Base-by-base conservation (phyloP, 2,113 vertebrate genomes). In the Callipepla californica region DNA sequence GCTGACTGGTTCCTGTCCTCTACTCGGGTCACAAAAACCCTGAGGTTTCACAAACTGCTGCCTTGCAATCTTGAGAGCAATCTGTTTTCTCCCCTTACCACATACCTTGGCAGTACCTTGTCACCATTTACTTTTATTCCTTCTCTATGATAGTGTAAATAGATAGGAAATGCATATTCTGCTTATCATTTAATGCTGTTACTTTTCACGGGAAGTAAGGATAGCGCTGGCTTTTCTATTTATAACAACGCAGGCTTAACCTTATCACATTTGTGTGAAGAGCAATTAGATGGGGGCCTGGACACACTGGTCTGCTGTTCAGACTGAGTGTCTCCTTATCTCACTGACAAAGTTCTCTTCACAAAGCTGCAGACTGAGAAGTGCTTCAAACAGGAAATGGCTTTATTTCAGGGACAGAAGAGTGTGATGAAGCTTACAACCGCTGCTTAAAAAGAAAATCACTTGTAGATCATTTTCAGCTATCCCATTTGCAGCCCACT, bases 281-380 rank as follows among this genome's bases (percentile, higher is more conserved):
- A 50, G 45, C 30, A 22, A 2, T 87, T 73, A 79, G 66, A 25
- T 47, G 32, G 32, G 19, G 20, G 5, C 30, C 44, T 69, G 32
- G 21, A 13, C 11, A 13, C 0, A 1, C 40, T 19, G 47, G 42
- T 72, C 0, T 78, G 7, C 72, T 68, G 30, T 45, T 61, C 34
- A 59, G 10, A 47, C 51, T 0, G 0, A 34, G 48, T 45, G 15
- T 79, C 5, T 50, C 36, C 30, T 66, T 78, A 25, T 17, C 11
- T 53, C 21, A n/a, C 40, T 80, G 68, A 30, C 30, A 55, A 77
- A 80, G 25, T 83, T 77, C 6, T 50, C 63, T 70, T 76, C 1
- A 2, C 32, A 47, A 40, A 92, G 76, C 32, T 62, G 22, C 21
- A 74, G 55, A 32, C 76, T 73, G 30, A 17, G 77, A 69, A 55